These are phyloP conservation scores for Elephas maximus DNA, from an alignment of 2,113 vertebrate genomes.

Conservation along the genomic window DNA sequence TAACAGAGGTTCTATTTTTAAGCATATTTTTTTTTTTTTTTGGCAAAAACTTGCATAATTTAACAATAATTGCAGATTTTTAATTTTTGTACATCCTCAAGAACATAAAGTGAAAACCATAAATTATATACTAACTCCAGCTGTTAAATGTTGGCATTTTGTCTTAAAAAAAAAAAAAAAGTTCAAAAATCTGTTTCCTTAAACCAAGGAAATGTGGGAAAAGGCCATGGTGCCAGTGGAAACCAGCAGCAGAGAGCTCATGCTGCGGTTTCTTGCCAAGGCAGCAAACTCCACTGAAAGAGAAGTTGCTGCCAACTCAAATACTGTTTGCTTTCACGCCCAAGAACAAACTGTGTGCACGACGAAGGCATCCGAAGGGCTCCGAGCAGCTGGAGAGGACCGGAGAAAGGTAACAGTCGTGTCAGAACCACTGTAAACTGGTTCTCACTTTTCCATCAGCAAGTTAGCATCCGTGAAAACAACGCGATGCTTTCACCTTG, in stretches of 20 bases:
- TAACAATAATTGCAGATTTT: conserved; percentile 87
- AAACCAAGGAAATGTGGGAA: conserved; percentile 97
- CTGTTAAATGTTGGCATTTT: conserved; percentile 92
- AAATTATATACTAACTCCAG: conserved; percentile 91
- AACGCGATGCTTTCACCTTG: conserved; percentile 83
- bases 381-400: conserved; percentile 95
- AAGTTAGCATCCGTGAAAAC: conserved; percentile 92
- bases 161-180: conserved; percentile 88
- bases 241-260: conserved; percentile 91
- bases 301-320: conserved; percentile 96
- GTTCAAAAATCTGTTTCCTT: conserved; percentile 99
- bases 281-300: conserved; percentile 96
- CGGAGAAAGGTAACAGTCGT: conserved; percentile 95
- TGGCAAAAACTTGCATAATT: conserved; percentile 78
- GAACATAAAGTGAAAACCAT: conserved; percentile 86
- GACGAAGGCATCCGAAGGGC: conserved; percentile 96
- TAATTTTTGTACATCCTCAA: conserved; percentile 84
- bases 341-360: conserved; percentile 94
- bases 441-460: conserved; percentile 91
- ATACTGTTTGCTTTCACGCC: conserved; percentile 95
- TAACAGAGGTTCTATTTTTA: conserved; percentile 84
- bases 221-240: conserved; percentile 95
- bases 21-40: conserved; percentile 70
- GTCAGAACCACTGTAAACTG: conserved; percentile 97
- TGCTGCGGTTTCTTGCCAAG: conserved; percentile 96